Conservation (phyloP, 2,113 vertebrate species). For the Lophochroa leadbeateri region DNA sequence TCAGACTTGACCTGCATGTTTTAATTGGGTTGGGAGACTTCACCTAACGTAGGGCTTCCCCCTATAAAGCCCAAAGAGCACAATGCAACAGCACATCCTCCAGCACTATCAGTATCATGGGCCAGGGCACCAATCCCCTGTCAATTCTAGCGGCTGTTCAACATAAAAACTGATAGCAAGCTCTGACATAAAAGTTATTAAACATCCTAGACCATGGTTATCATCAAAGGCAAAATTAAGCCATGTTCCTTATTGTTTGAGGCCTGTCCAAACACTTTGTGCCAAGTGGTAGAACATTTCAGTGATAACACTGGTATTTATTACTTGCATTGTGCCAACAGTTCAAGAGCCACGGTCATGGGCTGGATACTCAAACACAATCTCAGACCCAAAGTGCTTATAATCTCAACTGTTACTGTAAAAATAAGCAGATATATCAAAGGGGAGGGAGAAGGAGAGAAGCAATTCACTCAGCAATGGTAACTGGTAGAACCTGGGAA, state of each 20-base stretch:
- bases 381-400: neutral
- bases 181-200: neutral
- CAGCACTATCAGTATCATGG: neutral
- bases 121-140: neutral
- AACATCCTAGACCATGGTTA: neutral
- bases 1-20: conserved; percentile 49
- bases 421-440: neutral
- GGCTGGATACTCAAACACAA: neutral
- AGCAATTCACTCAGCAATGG: neutral
- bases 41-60: neutral
- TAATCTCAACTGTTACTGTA: neutral
- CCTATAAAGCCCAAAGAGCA: neutral
- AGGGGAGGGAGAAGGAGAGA: neutral
- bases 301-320: neutral
- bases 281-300: neutral
- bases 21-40: conserved; percentile 45
- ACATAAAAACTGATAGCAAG: neutral
- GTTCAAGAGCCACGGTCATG: neutral
- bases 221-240: neutral
- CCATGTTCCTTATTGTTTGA: neutral
- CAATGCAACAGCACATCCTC: neutral
- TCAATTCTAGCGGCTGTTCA: neutral
- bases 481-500: neutral
- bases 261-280: neutral
- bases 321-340: neutral